Evolutionary conservation across 1,140 invertebrate genomes (phyloP), one percentile per base, ranked within the genome.

Genomic region (Drosophila lacteicornis): DNA sequence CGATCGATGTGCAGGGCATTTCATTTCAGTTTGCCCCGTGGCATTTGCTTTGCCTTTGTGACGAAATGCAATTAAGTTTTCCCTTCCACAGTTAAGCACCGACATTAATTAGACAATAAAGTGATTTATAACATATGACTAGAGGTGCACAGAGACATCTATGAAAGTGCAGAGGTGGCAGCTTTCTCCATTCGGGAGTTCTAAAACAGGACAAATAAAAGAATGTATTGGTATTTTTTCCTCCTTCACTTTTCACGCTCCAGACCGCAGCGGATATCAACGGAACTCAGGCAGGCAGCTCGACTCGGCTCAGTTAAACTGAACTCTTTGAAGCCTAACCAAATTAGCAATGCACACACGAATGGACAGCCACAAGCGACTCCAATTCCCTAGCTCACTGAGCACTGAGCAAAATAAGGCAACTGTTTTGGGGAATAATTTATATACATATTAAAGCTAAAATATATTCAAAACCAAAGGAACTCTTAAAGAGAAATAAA

Each of bases 41-140:
- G 63, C 56, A 68, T 60, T 78, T 77, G 56, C 74, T 78, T 61
- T 78, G 63, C 59, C 51, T 66, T 58, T 60, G 42, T 68, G 74
- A 49, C 47, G 43, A 79, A 79, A 79, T 79, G 76, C 76, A 79
- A 79, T 79, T 79, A 79, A 71, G 62, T 42, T 66, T 38, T 19
- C 30, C 47, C 40, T 19, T 27, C 47, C 30, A 38, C 49, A 46
- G 27, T 60, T 58, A 51, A 79, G 42, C 40, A 27, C n/a, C 46
- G 17, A 9, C 59, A 79, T 84, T 88, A 87, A 84, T 88, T 80
- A 71, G 62, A 84, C 80, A 81, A 84, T 84, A 79, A 88, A 84
- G 59, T 69, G 80, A 88, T 88, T 88, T 83, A 88, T 67, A 65
- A 62, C 40, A 70, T 76, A 58, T 79, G 65, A 55, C 33, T 27